Conservation (phyloP, 2,113 vertebrate genomes). For the Heliornis fulica region DNA sequence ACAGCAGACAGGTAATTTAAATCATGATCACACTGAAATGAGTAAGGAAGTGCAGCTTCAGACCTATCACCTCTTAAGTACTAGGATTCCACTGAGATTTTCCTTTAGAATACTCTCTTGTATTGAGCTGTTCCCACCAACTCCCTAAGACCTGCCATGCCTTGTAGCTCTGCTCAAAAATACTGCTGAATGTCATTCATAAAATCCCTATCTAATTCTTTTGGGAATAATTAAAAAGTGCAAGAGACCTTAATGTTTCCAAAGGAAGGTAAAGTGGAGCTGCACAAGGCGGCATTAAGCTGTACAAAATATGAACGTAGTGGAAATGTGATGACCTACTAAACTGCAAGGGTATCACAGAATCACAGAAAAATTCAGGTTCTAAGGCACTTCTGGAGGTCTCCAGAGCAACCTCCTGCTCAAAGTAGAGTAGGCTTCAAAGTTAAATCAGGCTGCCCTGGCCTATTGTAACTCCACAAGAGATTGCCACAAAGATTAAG, state of each 20-base stretch:
- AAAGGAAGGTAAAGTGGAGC: neutral
- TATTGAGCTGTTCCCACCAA: neutral
- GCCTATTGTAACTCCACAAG: neutral
- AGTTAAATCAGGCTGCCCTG: neutral
- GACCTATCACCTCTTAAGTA: neutral
- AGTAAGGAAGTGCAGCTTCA: neutral
- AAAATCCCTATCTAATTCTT: neutral
- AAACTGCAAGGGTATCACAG: neutral
- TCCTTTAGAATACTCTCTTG: neutral
- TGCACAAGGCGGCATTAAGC: neutral
- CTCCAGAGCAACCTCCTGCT: neutral
- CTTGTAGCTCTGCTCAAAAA: neutral
- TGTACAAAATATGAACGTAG: neutral
- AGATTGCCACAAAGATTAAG: neutral
- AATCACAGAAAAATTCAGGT: neutral
- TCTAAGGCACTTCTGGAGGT: neutral
- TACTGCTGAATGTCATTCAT: neutral
- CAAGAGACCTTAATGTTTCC: neutral
- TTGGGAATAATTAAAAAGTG: neutral
- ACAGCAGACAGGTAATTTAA: neutral
- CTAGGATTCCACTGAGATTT: neutral
- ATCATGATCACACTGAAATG: neutral
- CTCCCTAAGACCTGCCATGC: neutral
- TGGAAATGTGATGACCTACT: neutral
- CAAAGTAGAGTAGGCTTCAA: neutral